phyloP scores from a whole-genome alignment of 2,113 vertebrate species.

The Pao palembangensis region DNA sequence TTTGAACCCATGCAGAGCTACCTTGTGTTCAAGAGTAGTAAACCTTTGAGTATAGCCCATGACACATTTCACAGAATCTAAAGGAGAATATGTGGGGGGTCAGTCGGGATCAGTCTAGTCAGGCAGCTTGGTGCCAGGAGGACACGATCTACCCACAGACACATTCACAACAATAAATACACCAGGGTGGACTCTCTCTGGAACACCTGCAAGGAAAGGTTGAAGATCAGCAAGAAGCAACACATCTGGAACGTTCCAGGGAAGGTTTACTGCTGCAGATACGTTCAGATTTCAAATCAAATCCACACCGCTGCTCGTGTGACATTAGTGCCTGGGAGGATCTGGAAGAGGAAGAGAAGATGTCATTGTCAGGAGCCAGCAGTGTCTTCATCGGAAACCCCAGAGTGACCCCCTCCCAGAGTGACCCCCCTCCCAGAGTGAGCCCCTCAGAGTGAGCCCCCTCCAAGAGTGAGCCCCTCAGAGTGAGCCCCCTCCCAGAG shows the following conservation, averaged over 20 bases:
- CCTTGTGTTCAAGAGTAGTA: conserved; percentile 85
- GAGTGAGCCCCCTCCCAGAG: no score
- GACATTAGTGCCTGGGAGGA: conserved; percentile 16
- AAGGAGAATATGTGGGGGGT: conserved; percentile 71
- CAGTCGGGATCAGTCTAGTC: conserved; percentile 53
- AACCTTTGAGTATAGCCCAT: conserved; percentile 99
- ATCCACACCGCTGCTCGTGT: conserved; percentile 14
- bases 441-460: no score
- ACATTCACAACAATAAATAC: conserved; percentile 8
- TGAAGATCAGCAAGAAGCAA: not conserved
- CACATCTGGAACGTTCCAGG: not conserved
- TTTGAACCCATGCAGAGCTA: conserved; percentile 84
- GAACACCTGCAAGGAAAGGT: conserved; percentile 48
- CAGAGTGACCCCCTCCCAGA: not conserved
- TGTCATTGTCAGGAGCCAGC: conserved; percentile 15
- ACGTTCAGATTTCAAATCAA: conserved; percentile 32
- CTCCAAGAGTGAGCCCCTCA: no score
- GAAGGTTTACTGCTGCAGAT: conserved; percentile 5
- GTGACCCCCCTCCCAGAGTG: no score
- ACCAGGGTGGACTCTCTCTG: not conserved
- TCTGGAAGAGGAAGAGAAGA: conserved; percentile 50
- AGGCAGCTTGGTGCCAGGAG: conserved; percentile 20
- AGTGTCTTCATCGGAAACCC: not conserved
- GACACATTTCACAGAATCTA: conserved; percentile 81
- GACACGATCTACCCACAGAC: conserved; percentile 44